Evolutionary conservation across 2,888 invertebrate genomes (phyloP), one percentile per base, ranked within the genome.

Genomic region (Pandemis cinnamomeana): DNA sequence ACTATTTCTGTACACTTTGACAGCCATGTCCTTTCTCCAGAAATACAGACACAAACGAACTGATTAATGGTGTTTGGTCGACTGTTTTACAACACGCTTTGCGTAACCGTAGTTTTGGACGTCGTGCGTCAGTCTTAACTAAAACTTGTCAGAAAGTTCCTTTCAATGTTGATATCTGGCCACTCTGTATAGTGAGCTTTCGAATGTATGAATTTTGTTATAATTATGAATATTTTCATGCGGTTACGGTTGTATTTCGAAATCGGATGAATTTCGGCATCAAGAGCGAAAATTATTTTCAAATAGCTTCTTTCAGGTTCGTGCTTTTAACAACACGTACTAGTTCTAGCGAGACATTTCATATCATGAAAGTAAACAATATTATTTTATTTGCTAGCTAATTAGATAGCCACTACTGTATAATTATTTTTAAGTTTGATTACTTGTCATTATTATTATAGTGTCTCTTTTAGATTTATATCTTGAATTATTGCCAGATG

Each of bases 11-110:
- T 87, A 84, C 83, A 77, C 77, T 75, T 64, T 76, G 71, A 75
- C 71, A 76, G 68, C 75, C 80, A 82, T 86, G 87, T 86, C 88
- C 87, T 91, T 89, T 91, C 87, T 87, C 87, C 87, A 89, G 86
- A 89, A 88, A 89, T 87, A 88, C 81, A 77, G 80, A 76, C 75
- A 79, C 58, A 72, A 69, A 71, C 67, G 63, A 44, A 74, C 61
- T 71, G 68, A 71, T 69, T 66, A 72, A 71, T 77, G 75, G 80
- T 80, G 78, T 79, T 80, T 78, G 78, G 15, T 46, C 41, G 46
- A 60, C 58, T 8, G 48, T 58, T 69, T 70, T 53, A 61, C 53
- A 61, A 61, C 53, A 42, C 70, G 63, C 58, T 64, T 48, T 48
- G 53, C 48, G 41, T 58, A 68, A 72, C 72, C 61, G 63, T 55